Evolutionary conservation across 2,113 vertebrate species (phyloP).

Genomic region (Myocastor coypus): DNA sequence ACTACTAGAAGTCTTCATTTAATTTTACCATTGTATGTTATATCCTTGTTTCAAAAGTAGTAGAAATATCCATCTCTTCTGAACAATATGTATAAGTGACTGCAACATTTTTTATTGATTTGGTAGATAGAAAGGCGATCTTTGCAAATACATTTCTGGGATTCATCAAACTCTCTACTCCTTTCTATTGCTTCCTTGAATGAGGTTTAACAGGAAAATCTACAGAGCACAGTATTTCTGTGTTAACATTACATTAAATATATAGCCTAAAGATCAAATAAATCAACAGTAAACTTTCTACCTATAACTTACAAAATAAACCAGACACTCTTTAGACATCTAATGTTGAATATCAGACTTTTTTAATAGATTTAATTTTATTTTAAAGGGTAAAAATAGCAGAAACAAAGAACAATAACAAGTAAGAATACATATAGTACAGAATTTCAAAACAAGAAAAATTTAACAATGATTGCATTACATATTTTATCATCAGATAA

Average conservation of each 20-base stretch:
- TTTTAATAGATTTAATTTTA: too few relatives aligned
- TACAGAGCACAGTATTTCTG: not conserved
- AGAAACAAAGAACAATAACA: too few relatives aligned
- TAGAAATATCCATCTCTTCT: not conserved
- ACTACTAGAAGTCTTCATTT: not conserved
- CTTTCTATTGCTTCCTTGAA: not conserved
- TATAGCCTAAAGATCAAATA: not conserved
- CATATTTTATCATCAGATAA: too few relatives aligned
- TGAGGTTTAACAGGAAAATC: not conserved
- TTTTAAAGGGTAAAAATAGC: too few relatives aligned
- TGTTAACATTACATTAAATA: not conserved
- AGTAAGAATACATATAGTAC: too few relatives aligned
- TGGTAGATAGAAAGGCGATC: not conserved
- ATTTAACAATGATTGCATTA: too few relatives aligned
- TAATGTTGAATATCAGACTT: too few relatives aligned
- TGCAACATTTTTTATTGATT: not conserved
- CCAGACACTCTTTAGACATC: not conserved
- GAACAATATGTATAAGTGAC: not conserved
- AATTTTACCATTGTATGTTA: not conserved
- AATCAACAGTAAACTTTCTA: not conserved
- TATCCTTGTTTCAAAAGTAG: not conserved
- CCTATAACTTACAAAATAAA: not conserved
- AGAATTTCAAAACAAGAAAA: too few relatives aligned
- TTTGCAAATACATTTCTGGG: not conserved
- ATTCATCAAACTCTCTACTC: not conserved